phyloP scores from a whole-genome alignment of 1,140 invertebrate species.

The Latrodectus geometricus region DNA sequence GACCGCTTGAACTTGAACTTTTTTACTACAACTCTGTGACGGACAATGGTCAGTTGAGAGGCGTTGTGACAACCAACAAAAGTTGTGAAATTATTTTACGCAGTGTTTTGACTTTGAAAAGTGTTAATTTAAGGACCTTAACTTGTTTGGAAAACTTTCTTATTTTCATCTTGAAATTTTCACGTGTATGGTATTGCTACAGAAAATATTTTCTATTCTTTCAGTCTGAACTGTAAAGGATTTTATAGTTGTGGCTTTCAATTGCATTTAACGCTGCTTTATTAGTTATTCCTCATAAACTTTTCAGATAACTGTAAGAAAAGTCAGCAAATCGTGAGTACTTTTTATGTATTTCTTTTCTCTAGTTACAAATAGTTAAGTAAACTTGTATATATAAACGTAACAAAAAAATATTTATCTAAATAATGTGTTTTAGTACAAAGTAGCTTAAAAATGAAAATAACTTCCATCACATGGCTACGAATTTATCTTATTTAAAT shows the following conservation, averaged over 20 bases:
- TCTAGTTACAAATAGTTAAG: too few species aligned
- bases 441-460: background rate
- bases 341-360: background rate
- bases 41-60: conserved; percentile 49
- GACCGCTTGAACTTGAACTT: conserved; percentile 61
- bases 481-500: background rate
- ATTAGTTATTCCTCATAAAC: too few species aligned
- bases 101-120: too few species aligned
- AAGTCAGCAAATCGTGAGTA: background rate
- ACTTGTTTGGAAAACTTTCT: too few species aligned
- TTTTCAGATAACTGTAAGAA: too few species aligned
- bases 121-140: too few species aligned
- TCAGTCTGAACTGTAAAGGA: conserved; percentile 5
- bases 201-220: background rate
- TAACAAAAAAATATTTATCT: background rate
- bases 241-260: background rate
- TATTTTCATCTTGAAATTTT: too few species aligned
- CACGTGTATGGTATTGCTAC: too few species aligned
- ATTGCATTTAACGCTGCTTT: too few species aligned
- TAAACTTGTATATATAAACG: too few species aligned
- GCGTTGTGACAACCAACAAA: background rate
- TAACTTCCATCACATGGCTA: background rate
- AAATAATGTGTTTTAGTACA: background rate
- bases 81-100: too few species aligned
- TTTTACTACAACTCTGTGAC: background rate